Evolutionary conservation across 2,888 invertebrate genomes (phyloP).

Genomic region (Athalia circularis): DNA sequence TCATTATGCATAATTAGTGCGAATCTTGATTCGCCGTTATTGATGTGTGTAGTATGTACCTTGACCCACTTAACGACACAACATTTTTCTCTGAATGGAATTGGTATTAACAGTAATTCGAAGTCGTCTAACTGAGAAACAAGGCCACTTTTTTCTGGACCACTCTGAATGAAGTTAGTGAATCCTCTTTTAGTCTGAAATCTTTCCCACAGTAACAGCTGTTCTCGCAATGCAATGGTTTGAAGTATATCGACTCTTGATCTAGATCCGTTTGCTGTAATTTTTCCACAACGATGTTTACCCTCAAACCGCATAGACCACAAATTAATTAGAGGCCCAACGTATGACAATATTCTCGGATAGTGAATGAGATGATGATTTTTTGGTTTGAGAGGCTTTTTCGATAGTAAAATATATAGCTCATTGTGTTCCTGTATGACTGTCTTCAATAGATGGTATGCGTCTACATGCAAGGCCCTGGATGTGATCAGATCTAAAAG

Average conservation of each 20-base stretch:
- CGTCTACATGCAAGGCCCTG: background rate
- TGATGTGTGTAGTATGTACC: too few species aligned
- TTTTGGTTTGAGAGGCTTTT: background rate
- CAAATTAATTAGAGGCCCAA: background rate
- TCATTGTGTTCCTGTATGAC: background rate
- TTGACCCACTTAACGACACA: too few species aligned
- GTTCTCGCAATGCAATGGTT: slow-evolving; percentile 5
- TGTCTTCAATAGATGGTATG: background rate
- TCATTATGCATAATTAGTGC: too few species aligned
- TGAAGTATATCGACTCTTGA: background rate
- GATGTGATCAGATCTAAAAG: background rate
- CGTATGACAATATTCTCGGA: background rate
- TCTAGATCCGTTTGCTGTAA: background rate
- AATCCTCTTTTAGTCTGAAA: background rate
- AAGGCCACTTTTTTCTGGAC: too few species aligned
- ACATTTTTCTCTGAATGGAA: too few species aligned
- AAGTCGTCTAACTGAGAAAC: too few species aligned
- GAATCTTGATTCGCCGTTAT: too few species aligned
- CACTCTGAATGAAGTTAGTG: too few species aligned
- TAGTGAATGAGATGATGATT: slow-evolving; percentile 14
- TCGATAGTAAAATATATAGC: background rate
- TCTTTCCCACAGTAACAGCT: background rate
- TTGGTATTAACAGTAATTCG: too few species aligned
- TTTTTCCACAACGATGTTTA: background rate
- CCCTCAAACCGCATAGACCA: slow-evolving; percentile 17